Percentiles rank a stretch among this genome's conserved stretches.
These are phyloP conservation scores for Quiscalus mexicanus DNA, from an alignment of 2,113 vertebrate genomes.

Conservation along the genomic window DNA sequence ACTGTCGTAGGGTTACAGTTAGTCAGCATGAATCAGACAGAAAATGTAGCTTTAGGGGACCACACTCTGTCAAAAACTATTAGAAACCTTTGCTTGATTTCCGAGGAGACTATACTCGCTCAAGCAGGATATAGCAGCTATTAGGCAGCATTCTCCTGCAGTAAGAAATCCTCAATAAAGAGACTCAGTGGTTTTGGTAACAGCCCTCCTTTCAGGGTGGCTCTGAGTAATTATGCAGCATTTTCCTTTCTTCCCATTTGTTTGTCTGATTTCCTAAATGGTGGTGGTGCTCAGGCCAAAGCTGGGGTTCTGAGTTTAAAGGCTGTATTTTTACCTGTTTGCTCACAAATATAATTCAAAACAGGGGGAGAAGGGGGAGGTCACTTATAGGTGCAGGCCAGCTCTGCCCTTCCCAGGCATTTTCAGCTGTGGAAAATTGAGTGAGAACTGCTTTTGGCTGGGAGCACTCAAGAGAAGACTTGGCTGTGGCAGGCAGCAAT, in stretches of 20 bases:
- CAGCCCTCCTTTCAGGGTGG: background rate
- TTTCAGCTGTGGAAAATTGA: background rate
- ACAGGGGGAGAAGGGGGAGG: background rate
- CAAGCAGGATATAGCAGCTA: conserved; percentile 40
- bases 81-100: conserved; percentile 53
- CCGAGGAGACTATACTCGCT: background rate
- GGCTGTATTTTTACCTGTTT: background rate
- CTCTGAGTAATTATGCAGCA: background rate
- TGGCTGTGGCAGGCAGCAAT: background rate
- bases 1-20: conserved; percentile 47
- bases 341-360: background rate
- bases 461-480: background rate
- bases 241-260: background rate
- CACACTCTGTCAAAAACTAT: conserved; percentile 36
- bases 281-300: background rate
- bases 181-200: background rate
- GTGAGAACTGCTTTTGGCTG: background rate
- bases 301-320: background rate
- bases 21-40: conserved; percentile 66
- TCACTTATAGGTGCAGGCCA: accelerated
- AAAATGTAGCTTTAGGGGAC: conserved; percentile 59
- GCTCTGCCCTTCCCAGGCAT: background rate
- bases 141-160: background rate
- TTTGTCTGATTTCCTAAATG: background rate
- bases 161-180: background rate